Evolutionary conservation across 2,113 vertebrate species (phyloP).

Genomic region (Ochotona princeps): DNA sequence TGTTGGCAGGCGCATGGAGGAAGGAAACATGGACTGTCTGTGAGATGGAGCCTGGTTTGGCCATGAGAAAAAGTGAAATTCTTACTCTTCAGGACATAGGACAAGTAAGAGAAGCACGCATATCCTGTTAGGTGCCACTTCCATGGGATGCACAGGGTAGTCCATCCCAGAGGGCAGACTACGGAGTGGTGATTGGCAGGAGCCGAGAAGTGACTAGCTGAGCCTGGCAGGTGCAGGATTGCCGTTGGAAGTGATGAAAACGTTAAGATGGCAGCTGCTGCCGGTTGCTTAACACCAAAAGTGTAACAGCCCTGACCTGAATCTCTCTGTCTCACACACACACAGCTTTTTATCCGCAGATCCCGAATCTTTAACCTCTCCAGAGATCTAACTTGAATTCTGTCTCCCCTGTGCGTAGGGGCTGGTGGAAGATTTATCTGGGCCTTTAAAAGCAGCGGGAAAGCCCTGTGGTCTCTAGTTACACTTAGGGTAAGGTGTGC

Average conservation of each 20-base stretch:
- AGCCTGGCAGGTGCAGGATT: background rate
- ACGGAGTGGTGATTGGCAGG: background rate
- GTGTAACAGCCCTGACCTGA: background rate
- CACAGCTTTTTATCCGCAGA: background rate
- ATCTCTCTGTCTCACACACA: background rate
- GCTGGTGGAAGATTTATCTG: background rate
- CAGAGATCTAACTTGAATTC: background rate
- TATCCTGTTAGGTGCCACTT: background rate
- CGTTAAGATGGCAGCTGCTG: background rate
- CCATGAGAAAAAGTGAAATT: too few relatives aligned
- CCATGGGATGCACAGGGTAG: accelerated
- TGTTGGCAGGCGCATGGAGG: too few relatives aligned
- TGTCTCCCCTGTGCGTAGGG: background rate
- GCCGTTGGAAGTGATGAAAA: background rate
- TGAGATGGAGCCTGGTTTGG: too few relatives aligned
- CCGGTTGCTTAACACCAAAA: background rate
- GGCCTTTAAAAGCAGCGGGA: background rate
- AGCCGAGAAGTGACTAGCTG: background rate
- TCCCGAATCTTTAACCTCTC: conserved; percentile 4
- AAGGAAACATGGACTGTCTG: too few relatives aligned
- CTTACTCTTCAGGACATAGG: too few relatives aligned
- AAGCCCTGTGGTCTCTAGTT: background rate
- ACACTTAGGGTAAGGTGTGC: background rate
- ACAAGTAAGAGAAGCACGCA: background rate
- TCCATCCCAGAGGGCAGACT: background rate